These are phyloP conservation scores for Montipora efflorescens DNA, from an alignment of 64 coral and sea anemone genomes.

Conservation along the genomic window DNA sequence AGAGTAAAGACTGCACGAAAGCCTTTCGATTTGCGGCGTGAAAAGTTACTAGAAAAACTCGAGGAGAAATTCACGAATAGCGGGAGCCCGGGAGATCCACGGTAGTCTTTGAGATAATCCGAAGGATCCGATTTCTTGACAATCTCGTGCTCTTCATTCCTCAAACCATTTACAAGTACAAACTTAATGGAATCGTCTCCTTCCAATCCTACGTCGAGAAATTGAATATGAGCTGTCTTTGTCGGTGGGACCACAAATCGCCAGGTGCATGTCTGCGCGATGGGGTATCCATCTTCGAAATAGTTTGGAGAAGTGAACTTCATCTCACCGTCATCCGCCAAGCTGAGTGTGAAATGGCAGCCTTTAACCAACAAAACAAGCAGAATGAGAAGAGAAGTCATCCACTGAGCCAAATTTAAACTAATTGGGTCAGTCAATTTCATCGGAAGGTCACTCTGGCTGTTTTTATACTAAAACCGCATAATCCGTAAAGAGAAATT, in stretches of 20 bases:
- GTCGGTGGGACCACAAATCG: slow-evolving; percentile 5
- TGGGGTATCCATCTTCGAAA: neutral
- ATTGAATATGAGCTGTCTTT: neutral
- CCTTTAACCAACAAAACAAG: neutral
- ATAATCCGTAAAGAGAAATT: no score
- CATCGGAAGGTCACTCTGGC: no score
- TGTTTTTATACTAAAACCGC: no score
- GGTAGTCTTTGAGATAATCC: neutral
- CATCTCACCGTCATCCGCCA: neutral
- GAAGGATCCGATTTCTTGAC: neutral
- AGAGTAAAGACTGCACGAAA: slow-evolving; percentile 25
- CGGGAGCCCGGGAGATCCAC: neutral
- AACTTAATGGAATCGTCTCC: neutral
- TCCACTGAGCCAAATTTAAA: no score
- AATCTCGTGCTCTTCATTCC: neutral
- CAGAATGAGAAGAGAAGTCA: no score
- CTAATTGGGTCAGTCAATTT: no score
- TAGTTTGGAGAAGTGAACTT: slow-evolving; percentile 20
- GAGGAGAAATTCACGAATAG: neutral
- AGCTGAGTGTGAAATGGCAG: slow-evolving; percentile 24
- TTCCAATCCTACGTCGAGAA: neutral
- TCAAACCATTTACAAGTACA: neutral
- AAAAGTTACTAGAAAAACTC: neutral
- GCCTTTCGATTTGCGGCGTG: neutral
- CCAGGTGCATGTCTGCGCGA: slow-evolving; percentile 7